Percentiles rank a stretch among this genome's conserved stretches.
These are phyloP conservation scores for Chiloscyllium punctatum DNA, from an alignment of 2,797 vertebrate genomes.

Conservation along the genomic window DNA sequence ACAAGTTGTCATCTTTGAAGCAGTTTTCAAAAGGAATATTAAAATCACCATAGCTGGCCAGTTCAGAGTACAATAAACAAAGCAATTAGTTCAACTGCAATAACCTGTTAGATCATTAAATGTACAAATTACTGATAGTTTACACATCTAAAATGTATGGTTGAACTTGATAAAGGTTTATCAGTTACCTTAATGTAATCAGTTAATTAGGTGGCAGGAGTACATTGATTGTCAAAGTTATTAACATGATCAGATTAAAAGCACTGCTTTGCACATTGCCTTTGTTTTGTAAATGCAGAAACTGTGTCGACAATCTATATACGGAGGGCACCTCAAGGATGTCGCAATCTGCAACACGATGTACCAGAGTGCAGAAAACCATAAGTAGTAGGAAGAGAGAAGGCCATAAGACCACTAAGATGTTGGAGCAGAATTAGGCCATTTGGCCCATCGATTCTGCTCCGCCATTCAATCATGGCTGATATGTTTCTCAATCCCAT, in stretches of 20 bases:
- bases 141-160: not conserved
- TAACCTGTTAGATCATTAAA: not conserved
- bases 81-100: not conserved
- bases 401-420: too few species aligned
- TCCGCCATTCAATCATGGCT: too few species aligned
- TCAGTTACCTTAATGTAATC: not conserved
- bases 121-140: not conserved
- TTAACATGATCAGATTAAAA: not conserved
- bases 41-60: not conserved
- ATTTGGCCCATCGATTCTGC: too few species aligned
- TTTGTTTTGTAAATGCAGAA: not conserved
- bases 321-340: not conserved
- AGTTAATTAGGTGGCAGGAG: not conserved
- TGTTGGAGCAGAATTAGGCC: too few species aligned
- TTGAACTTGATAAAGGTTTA: not conserved
- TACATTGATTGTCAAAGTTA: not conserved
- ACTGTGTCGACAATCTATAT: not conserved
- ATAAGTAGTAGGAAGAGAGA: too few species aligned
- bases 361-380: not conserved
- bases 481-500: too few species aligned
- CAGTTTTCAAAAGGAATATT: not conserved
- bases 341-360: not conserved
- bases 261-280: not conserved
- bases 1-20: not conserved
- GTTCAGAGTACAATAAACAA: not conserved